Evolutionary conservation across 2,888 invertebrate species (phyloP).

Genomic region (Carcina quercana): DNA sequence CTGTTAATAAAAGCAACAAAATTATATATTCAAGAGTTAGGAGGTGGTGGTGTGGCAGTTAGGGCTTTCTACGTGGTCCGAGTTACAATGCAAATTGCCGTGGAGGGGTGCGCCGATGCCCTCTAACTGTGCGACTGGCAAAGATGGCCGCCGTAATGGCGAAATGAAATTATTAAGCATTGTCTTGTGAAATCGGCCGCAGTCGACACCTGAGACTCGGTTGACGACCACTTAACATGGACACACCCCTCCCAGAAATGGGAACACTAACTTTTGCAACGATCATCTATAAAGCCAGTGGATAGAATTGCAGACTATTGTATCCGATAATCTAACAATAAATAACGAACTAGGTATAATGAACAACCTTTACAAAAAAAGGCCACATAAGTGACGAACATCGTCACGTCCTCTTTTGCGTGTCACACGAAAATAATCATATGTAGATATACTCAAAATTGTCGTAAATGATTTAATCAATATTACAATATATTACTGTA

Average conservation of each 20-base stretch:
- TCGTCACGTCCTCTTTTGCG: too few relatives aligned
- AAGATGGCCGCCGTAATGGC: conserved; percentile 73
- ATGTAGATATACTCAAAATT: too few relatives aligned
- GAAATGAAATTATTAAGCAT: conserved; percentile 75
- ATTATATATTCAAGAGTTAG: conserved; percentile 74
- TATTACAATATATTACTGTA: too few relatives aligned
- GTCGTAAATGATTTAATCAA: too few relatives aligned
- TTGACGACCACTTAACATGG: conserved; percentile 44
- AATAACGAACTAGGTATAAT: too few relatives aligned
- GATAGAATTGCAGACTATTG: too few relatives aligned
- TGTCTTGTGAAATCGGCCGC: conserved; percentile 74
- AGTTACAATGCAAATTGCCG: conserved; percentile 74
- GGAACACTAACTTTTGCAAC: conserved; percentile 12
- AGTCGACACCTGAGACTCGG: conserved; percentile 71
- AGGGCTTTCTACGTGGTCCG: conserved; percentile 71
- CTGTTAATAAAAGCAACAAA: conserved; percentile 74
- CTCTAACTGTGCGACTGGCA: conserved; percentile 71
- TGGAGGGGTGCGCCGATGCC: conserved; percentile 70
- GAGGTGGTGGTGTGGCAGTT: conserved; percentile 70
- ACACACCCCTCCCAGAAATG: conserved; percentile 42
- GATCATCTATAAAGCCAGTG: background rate
- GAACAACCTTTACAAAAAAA: too few relatives aligned
- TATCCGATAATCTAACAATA: too few relatives aligned
- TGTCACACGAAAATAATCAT: too few relatives aligned
- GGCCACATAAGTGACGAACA: too few relatives aligned